Evolutionary conservation across 2,113 vertebrate species (phyloP), one percentile per base, ranked within the genome.

Genomic region (Oxyura jamaicensis): DNA sequence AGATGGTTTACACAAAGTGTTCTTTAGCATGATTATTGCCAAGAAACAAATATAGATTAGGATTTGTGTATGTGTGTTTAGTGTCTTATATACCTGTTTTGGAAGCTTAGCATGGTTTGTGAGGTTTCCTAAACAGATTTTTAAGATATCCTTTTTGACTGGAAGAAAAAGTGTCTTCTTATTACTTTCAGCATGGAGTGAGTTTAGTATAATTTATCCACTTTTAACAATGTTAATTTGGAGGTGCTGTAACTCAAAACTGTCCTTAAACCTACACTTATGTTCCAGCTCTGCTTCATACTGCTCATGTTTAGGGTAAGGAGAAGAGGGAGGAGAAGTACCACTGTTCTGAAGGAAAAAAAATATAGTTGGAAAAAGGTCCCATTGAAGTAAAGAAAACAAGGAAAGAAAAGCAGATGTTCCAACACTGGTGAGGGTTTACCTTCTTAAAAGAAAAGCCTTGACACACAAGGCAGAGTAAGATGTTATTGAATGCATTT

Each of bases 21-120:
- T 75, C 42, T 65, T 95, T 74, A 80, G 55, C 58, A 33, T 68
- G 36, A 80, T 93, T 74, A 71, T 91, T 83, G 35, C 77, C 86
- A 52, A 86, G 63, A 80, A 87, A 29, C 9, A 93, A 95, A 92
- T 93, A 91, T 92, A 83, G 73, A 53, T 92, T 83, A 81, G 93
- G 89, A 86, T 95, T 96, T 96, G 20, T 77, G n/a, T 74, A 59
- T 88, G 35, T 88, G 62, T 90, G 39, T 56, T 80, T 68, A 60
- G 8, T 69, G 36, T 44, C 6, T 67, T 66, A 28, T 10, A 18
- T 76, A n/a, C 44, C 39, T 65, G 13, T 48, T 91, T 58, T 41
- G 44, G 71, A 90, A 91, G 59, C 36, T 89, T 55, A 91, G 11
- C 20, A 0, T 50, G 33, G 36, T 63, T 44, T 76, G 21, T 77